Percentiles rank a stretch among this genome's conserved stretches.
phyloP scores from a whole-genome alignment of 2,888 invertebrate species.

The Eupithecia tripunctaria region DNA sequence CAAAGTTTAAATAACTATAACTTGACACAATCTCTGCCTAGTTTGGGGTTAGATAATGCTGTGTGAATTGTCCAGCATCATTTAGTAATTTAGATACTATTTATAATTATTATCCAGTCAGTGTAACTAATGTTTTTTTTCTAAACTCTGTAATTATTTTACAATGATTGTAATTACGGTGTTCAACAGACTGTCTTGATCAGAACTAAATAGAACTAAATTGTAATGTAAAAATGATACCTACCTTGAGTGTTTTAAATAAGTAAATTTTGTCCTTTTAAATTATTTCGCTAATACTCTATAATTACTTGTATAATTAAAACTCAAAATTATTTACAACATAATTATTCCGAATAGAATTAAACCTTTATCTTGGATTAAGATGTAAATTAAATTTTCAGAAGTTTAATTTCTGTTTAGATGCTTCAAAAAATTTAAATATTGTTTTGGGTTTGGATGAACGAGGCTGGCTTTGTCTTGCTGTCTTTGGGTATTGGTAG shows the following conservation, averaged over 20 bases:
- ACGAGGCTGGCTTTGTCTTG: conserved; percentile 2
- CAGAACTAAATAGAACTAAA: neutral
- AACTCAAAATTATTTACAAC: conserved; percentile 38
- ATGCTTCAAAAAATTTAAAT: conserved; percentile 35
- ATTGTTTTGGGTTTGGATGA: conserved; percentile 17
- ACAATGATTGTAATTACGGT: neutral
- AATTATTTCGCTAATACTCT: conserved; percentile 19
- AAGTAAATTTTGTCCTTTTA: neutral
- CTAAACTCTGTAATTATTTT: neutral
- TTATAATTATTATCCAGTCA: too few relatives aligned
- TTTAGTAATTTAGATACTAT: too few relatives aligned
- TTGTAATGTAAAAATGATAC: too few relatives aligned
- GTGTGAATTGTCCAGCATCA: too few relatives aligned
- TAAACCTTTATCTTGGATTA: conserved; percentile 44
- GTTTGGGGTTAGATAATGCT: too few relatives aligned
- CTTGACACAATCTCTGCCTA: too few relatives aligned
- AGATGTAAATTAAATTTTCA: conserved; percentile 47
- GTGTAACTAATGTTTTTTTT: neutral
- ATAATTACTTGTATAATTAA: conserved; percentile 26
- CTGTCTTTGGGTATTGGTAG: too few relatives aligned
- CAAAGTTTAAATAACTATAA: too few relatives aligned
- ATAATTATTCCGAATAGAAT: conserved; percentile 40
- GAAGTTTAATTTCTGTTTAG: conserved; percentile 41
- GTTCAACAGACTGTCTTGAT: neutral
- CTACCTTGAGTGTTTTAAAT: neutral